Conservation (phyloP, 2,797 vertebrate genomes). For the Zalophus californianus region DNA sequence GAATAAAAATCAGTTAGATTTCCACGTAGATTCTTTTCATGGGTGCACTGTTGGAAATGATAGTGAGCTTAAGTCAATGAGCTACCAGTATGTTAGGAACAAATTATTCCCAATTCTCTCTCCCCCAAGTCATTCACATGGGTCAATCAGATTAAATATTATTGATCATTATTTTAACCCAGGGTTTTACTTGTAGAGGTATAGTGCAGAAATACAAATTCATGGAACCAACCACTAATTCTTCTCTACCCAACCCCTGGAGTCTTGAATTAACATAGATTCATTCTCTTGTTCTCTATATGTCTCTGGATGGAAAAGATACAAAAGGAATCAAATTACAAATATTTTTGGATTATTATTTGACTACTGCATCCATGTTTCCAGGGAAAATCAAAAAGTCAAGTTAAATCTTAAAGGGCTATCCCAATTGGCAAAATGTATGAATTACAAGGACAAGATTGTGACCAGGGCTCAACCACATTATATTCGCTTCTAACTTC, state of each 20-base stretch:
- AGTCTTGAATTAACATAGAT: neutral
- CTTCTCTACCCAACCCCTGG: neutral
- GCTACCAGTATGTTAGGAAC: neutral
- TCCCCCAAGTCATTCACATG: neutral
- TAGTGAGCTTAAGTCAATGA: neutral
- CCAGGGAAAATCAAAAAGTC: neutral
- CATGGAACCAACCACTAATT: neutral
- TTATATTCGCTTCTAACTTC: neutral
- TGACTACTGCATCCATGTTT: neutral
- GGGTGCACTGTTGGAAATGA: neutral
- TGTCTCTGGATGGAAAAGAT: neutral
- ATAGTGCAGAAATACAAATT: neutral
- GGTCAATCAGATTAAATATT: neutral
- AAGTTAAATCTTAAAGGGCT: neutral
- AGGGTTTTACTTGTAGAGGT: neutral
- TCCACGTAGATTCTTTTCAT: neutral
- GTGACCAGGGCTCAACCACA: neutral
- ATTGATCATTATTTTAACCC: neutral
- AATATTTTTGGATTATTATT: neutral
- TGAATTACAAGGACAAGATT: neutral
- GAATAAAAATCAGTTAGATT: neutral
- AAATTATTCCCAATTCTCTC: neutral
- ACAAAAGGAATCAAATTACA: neutral
- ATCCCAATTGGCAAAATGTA: neutral
- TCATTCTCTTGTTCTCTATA: neutral